Evolutionary conservation across 2,113 vertebrate genomes (phyloP).

Genomic region (Petrocephalus microphthalmus): DNA sequence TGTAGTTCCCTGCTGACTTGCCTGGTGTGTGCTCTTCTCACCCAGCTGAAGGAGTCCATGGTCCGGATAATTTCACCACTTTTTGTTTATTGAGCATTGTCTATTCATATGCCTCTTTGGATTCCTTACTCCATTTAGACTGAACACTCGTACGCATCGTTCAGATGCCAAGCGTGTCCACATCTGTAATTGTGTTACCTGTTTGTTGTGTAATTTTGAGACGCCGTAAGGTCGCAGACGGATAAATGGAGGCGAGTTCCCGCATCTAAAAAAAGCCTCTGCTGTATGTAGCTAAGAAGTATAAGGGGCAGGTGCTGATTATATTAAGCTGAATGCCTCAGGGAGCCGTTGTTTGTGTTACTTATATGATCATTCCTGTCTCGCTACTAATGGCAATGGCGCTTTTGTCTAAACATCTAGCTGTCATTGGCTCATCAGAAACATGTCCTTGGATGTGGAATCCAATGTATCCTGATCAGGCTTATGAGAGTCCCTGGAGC

Average conservation of each 20-base stretch:
- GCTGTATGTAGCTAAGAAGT: not conserved
- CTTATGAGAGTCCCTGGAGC: too few species aligned
- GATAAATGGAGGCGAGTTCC: not conserved
- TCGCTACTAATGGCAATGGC: not conserved
- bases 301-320: not conserved
- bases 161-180: constrained; percentile 40
- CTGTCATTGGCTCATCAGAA: not conserved
- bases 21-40: constrained; percentile 22
- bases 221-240: not conserved
- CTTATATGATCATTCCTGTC: not conserved
- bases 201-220: not conserved
- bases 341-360: not conserved
- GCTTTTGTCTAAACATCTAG: not conserved
- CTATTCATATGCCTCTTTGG: constrained; percentile 26
- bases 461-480: not conserved
- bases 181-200: not conserved
- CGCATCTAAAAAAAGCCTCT: not conserved
- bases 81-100: constrained; percentile 39
- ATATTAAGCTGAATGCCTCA: not conserved
- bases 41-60: constrained; percentile 36
- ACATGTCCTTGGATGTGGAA: not conserved
- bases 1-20: constrained; percentile 11
- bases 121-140: constrained; percentile 39
- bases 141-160: constrained; percentile 45
- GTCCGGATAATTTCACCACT: constrained; percentile 32